These are phyloP conservation scores for Arenicola marina DNA, from an alignment of 2,888 invertebrate genomes.

Conservation along the genomic window DNA sequence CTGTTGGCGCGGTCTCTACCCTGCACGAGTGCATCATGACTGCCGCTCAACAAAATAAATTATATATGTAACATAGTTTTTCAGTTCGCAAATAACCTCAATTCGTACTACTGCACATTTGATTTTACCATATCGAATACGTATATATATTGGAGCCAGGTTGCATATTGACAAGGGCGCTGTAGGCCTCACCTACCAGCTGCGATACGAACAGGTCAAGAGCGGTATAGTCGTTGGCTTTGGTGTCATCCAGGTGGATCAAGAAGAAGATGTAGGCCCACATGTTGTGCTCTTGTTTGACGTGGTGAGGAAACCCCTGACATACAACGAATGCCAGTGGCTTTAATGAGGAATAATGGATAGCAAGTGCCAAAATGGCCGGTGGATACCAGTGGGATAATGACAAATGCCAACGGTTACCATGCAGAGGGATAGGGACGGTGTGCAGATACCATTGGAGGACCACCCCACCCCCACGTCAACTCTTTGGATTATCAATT, in stretches of 20 bases:
- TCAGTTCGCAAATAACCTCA: too few species aligned
- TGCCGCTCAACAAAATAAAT: background rate
- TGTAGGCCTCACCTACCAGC: slow-evolving; percentile 55
- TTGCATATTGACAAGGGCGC: too few species aligned
- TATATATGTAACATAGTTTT: background rate
- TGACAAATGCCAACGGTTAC: background rate
- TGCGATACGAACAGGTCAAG: slow-evolving; percentile 58
- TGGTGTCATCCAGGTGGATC: slow-evolving; percentile 61
- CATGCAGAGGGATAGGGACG: background rate
- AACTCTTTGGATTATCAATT: too few species aligned
- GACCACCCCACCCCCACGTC: too few species aligned
- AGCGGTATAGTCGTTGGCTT: slow-evolving; percentile 59
- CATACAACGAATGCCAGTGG: background rate
- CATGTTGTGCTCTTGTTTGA: slow-evolving; percentile 61
- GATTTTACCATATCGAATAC: too few species aligned
- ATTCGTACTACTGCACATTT: too few species aligned
- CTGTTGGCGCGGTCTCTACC: too few species aligned
- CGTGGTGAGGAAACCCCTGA: slow-evolving; percentile 60
- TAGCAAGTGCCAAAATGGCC: background rate
- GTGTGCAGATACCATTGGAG: background rate
- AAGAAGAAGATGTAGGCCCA: slow-evolving; percentile 63
- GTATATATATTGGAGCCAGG: too few species aligned
- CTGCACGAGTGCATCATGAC: background rate
- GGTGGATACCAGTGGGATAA: background rate
- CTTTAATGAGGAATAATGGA: background rate